A percentile compares a stretch with the other conserved stretches of the same genome.
Evolutionary conservation across 2,888 invertebrate genomes (phyloP).

Genomic region (Julus scanicus): DNA sequence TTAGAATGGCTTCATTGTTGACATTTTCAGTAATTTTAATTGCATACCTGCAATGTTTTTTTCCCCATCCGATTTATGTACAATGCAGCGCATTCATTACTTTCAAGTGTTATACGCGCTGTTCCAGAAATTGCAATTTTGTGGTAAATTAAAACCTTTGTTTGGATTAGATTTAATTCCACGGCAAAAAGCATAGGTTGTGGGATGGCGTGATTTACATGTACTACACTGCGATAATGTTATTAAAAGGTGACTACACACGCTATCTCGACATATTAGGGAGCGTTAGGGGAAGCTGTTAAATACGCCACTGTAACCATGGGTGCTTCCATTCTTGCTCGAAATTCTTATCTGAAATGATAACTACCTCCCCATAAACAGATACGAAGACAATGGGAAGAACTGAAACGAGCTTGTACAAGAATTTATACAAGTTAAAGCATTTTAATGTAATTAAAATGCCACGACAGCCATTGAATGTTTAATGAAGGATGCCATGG

Average conservation of each 20-base stretch:
- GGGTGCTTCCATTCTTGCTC: neutral
- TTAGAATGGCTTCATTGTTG: conserved; percentile 36
- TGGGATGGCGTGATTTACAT: conserved; percentile 45
- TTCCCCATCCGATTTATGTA: neutral
- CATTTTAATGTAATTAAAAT: neutral
- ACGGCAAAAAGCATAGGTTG: conserved; percentile 25
- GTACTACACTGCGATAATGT: neutral
- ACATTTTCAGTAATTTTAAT: conserved; percentile 47
- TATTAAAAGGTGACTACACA: conserved; percentile 43
- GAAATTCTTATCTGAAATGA: conserved; percentile 24
- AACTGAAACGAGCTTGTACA: neutral
- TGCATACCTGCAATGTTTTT: conserved; percentile 39
- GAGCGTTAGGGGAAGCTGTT: conserved; percentile 47
- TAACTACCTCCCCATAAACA: conserved; percentile 9
- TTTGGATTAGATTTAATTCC: conserved; percentile 47
- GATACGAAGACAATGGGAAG: conserved; percentile 40
- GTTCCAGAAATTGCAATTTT: conserved; percentile 47
- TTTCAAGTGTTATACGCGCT: neutral
- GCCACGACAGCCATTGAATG: neutral
- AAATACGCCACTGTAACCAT: neutral
- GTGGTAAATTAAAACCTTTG: conserved; percentile 41
- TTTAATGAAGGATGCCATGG: neutral
- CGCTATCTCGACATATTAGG: conserved; percentile 45
- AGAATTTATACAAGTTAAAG: neutral
- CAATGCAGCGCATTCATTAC: neutral